Conservation (phyloP, 2,797 vertebrate species). For the Poecilia picta region DNA sequence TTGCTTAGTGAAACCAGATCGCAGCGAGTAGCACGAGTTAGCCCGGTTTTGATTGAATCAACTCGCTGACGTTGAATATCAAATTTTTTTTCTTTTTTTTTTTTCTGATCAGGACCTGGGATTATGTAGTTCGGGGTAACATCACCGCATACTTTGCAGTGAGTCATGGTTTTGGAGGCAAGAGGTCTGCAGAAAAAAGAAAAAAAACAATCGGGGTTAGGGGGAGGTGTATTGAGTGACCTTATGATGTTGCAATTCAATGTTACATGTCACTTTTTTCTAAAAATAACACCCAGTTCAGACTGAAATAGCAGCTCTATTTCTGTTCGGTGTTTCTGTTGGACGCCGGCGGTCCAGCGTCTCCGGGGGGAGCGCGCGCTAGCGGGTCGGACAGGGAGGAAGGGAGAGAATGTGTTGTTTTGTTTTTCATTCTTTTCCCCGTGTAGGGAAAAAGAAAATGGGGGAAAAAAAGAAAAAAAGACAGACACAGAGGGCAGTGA, state of each 20-base stretch:
- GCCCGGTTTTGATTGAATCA: conserved; percentile 60
- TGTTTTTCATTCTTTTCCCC: conserved; percentile 74
- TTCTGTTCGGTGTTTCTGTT: conserved; percentile 82
- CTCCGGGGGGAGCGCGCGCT: conserved; percentile 54
- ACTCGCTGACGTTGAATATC: conserved; percentile 60
- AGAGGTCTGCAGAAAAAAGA: conserved; percentile 28
- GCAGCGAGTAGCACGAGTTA: conserved; percentile 26
- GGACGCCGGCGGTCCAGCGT: conserved; percentile 63
- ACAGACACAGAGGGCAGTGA: neutral
- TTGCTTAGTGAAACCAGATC: conserved; percentile 54
- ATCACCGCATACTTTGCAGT: conserved; percentile 76
- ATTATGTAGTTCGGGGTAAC: conserved; percentile 61
- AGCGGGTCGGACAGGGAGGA: conserved; percentile 36
- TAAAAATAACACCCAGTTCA: conserved; percentile 78
- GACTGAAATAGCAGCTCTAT: conserved; percentile 84
- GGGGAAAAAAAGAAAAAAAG: neutral
- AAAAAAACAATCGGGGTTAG: too few species aligned
- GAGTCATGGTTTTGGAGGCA: conserved; percentile 72
- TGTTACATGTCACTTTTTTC: conserved; percentile 72
- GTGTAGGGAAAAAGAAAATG: conserved; percentile 30
- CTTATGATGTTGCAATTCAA: conserved; percentile 80
- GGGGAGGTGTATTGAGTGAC: conserved; percentile 62
- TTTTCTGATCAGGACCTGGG: conserved; percentile 51
- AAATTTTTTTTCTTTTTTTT: conserved; percentile 17
- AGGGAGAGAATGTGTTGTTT: conserved; percentile 70